These are phyloP conservation scores for Caerostris extrusa DNA, from an alignment of 1,140 invertebrate genomes.

Conservation along the genomic window DNA sequence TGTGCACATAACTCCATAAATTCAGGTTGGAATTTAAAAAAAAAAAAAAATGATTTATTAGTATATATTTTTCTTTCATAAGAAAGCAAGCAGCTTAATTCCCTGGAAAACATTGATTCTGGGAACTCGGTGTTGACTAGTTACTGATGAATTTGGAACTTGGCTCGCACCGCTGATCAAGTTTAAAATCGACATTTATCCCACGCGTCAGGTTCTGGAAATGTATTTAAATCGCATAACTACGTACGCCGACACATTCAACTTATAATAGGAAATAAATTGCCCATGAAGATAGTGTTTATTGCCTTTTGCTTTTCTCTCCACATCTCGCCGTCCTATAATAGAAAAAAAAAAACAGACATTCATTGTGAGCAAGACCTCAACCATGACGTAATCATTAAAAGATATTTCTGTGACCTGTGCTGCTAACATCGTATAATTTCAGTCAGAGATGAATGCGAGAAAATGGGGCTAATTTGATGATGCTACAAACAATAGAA, in stretches of 20 bases:
- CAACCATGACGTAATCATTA: slow-evolving; percentile 50
- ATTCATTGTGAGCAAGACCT: slow-evolving; percentile 33
- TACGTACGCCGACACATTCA: slow-evolving; percentile 51
- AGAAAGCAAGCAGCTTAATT: too few relatives aligned
- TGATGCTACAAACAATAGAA: not conserved
- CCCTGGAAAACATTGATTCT: not conserved
- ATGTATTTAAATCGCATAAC: slow-evolving; percentile 34
- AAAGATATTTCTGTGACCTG: not conserved
- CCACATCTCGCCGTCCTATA: not conserved
- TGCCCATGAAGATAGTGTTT: slow-evolving; percentile 42
- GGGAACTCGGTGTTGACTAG: slow-evolving; percentile 10
- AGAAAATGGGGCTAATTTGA: not conserved
- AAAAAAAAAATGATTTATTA: not conserved
- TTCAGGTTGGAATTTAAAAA: too few relatives aligned
- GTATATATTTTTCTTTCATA: too few relatives aligned
- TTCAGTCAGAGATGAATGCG: not conserved
- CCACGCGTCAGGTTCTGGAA: slow-evolving; percentile 15
- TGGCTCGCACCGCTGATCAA: slow-evolving; percentile 50
- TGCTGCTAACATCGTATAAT: not conserved
- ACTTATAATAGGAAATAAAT: slow-evolving; percentile 49
- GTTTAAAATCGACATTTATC: slow-evolving; percentile 47
- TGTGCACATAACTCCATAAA: not conserved
- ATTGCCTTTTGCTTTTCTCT: slow-evolving; percentile 10
- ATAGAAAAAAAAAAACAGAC: slow-evolving; percentile 10
- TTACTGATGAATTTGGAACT: slow-evolving; percentile 32